phyloP scores from a whole-genome alignment of 1,140 invertebrate species.

The Radopholus similis region DNA sequence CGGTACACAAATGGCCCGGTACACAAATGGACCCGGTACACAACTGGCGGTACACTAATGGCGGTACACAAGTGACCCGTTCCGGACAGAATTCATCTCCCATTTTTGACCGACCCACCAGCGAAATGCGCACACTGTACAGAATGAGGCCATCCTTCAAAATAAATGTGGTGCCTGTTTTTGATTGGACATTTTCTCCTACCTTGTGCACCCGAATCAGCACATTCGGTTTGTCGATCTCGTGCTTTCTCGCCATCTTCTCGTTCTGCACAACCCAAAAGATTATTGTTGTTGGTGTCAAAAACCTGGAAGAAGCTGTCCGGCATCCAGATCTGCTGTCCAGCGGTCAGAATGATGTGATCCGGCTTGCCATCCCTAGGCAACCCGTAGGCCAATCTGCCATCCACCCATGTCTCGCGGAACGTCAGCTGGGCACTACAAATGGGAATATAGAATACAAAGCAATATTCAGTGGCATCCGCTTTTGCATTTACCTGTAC shows the following conservation, averaged over 20 bases:
- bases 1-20: too few species aligned
- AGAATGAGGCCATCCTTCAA: conserved; percentile 78
- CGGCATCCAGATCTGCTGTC: conserved; percentile 60
- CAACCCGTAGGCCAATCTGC: conserved; percentile 74
- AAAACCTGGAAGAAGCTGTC: conserved; percentile 56
- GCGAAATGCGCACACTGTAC: conserved; percentile 78
- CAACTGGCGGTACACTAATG: too few species aligned
- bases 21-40: too few species aligned
- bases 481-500: conserved; percentile 46
- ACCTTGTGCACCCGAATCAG: conserved; percentile 87
- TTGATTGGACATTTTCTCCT: neutral
- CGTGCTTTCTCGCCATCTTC: conserved; percentile 92
- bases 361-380: conserved; percentile 52
- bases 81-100: conserved; percentile 74
- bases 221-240: conserved; percentile 70
- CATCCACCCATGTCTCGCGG: conserved; percentile 89
- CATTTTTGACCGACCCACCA: too few species aligned
- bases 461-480: conserved; percentile 1
- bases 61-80: too few species aligned
- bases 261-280: conserved; percentile 71
- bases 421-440: conserved; percentile 75
- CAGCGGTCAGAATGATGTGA: conserved; percentile 56
- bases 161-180: too few species aligned
- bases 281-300: conserved; percentile 1
- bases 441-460: conserved; percentile 14